These are phyloP conservation scores for Panulirus ornatus DNA, from an alignment of 1,140 invertebrate species.

Conservation along the genomic window DNA sequence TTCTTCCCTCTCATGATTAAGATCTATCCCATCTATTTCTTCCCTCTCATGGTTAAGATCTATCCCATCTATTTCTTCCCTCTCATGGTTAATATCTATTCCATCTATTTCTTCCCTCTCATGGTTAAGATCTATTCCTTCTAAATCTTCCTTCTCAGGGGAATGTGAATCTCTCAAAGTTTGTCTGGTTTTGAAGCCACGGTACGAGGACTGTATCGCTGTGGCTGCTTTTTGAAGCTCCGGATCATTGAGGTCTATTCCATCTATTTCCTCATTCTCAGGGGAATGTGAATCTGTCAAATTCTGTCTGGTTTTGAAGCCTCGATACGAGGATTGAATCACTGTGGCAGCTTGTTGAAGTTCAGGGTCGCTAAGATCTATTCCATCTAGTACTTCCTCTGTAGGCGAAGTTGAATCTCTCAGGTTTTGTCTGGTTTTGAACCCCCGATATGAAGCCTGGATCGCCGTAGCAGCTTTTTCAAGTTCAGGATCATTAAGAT, in stretches of 20 bases:
- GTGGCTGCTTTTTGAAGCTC: conserved; percentile 31
- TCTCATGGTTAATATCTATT: no score
- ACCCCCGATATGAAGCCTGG: conserved; percentile 28
- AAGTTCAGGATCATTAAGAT: not conserved
- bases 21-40: not conserved
- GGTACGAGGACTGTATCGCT: conserved; percentile 19
- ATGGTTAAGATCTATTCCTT: not conserved
- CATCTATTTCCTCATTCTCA: not conserved
- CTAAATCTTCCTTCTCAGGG: not conserved
- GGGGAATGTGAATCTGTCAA: not conserved
- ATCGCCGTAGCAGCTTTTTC: conserved; percentile 6
- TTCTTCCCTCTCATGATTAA: not conserved
- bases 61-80: no score
- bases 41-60: conserved; percentile 11
- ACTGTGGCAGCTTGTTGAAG: conserved; percentile 4
- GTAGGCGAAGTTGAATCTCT: not conserved
- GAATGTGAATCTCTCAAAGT: not conserved
- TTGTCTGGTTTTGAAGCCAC: conserved; percentile 11
- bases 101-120: not conserved
- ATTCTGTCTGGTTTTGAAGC: not conserved
- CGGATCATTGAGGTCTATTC: not conserved
- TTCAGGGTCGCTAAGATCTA: conserved; percentile 18
- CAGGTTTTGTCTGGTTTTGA: conserved; percentile 13
- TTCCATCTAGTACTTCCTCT: not conserved
- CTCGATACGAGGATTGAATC: conserved; percentile 12